Conservation (phyloP, 2,888 invertebrate genomes). For the Heliconius aoede region DNA sequence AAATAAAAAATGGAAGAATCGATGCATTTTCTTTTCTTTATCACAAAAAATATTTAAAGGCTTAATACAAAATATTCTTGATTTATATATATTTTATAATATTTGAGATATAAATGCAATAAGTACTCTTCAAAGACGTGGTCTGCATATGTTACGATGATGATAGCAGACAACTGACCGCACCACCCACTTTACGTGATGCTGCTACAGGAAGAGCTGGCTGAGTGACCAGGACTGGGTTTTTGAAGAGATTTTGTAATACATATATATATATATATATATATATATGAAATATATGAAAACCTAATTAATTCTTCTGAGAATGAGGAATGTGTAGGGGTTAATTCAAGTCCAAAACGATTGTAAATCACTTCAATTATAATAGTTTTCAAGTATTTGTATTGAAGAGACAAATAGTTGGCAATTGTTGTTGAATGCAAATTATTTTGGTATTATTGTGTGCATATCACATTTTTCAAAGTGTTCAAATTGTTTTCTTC, state of each 20-base stretch:
- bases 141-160: slow-evolving; percentile 2
- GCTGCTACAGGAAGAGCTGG: not conserved
- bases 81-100: not conserved
- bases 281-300: not conserved
- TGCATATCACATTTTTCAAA: not conserved
- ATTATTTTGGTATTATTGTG: not conserved
- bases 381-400: too few relatives aligned
- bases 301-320: not conserved
- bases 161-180: not conserved
- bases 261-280: too few relatives aligned
- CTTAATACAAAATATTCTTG: not conserved
- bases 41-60: not conserved
- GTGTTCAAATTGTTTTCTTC: not conserved
- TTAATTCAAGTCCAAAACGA: not conserved
- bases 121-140: not conserved
- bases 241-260: not conserved
- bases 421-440: too few relatives aligned
- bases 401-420: too few relatives aligned
- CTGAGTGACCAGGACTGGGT: slow-evolving; percentile 16
- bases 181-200: not conserved
- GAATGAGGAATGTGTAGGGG: not conserved
- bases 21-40: too few relatives aligned
- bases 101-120: not conserved
- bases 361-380: too few relatives aligned
- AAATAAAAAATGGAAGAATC: too few relatives aligned